Base-by-base conservation (phyloP, 1,140 invertebrate species). In the Arctopsyche grandis region DNA sequence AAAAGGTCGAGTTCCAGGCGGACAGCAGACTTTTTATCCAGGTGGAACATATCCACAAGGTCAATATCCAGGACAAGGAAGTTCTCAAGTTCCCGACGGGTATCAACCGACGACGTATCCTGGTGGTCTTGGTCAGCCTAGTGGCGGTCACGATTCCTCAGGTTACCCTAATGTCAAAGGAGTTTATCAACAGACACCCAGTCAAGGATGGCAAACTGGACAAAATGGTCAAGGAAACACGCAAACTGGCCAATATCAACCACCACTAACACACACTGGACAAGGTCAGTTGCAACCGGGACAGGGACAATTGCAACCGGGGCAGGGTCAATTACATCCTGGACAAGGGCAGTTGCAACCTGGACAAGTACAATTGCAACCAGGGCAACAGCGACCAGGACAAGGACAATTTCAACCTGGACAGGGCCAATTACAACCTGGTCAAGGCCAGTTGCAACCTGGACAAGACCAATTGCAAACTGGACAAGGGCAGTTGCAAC, bases 21-120 rank as follows among this genome's bases (percentile, higher is more conserved):
- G 60, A 29, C 60, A 22, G 21, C 60, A 24, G 21, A 66, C 19
- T 66, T 29, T 38, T 21, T 48, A 56, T 74, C 43, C 70, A 74
- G 70, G 70, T 19, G 38, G 43, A 22, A 16, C 24, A 66, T 22
- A 12, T 22, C 60, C 60, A 66, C 12, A 21, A 26, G 21, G 60
- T 21, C 60, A 66, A 22, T 26, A 66, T 24, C 29, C 29, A 4
- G 7, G 29, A 4, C 29, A 38, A 38, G 29, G 29, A 4, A 7
- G 29, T 1, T 38, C 29, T 38, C 29, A 38, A 38, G 29, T 38
- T 38, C 29, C 29, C 1, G 29, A 7, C 7, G 29, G 1, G 3
- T 38, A 38, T 69, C 12, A 14, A 69, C 16, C 12, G 21, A 7
- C 14, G 5, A 14, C 24, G 24, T 14, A 22, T 19, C 63, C 16